Percentiles rank a stretch among this genome's conserved stretches.
phyloP scores from a whole-genome alignment of 2,797 vertebrate species.

The Helicolenus hilgendorfi region DNA sequence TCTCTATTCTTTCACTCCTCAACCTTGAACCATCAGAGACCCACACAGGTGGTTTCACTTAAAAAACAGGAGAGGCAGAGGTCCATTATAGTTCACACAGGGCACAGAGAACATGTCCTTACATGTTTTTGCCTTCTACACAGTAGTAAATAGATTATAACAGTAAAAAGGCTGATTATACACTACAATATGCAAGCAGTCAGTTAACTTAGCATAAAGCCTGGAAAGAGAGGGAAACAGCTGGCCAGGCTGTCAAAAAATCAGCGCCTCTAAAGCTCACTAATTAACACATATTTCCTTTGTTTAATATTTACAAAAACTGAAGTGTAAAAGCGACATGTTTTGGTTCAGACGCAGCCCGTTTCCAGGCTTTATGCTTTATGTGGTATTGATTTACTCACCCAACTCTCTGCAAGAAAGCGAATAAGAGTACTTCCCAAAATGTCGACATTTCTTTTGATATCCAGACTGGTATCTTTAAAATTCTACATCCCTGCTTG shows the following conservation, averaged over 20 bases:
- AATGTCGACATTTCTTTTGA: not conserved
- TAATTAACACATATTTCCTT: not conserved
- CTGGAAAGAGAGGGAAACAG: not conserved
- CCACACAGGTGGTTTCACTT: too few species aligned
- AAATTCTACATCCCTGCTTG: not conserved
- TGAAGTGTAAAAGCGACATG: not conserved
- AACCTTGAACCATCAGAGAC: too few species aligned
- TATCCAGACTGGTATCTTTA: not conserved
- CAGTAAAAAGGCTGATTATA: too few species aligned
- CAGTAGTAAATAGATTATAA: too few species aligned
- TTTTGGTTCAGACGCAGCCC: not conserved
- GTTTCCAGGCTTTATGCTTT: not conserved
- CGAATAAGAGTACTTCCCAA: not conserved
- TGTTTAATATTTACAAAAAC: not conserved
- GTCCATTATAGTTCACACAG: too few species aligned
- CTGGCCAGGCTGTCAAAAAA: too few species aligned
- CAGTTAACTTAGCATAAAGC: not conserved
- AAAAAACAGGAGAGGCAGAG: too few species aligned
- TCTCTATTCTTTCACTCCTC: too few species aligned
- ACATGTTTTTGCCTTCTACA: too few species aligned
- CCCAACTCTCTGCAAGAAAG: not conserved
- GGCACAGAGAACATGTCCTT: too few species aligned
- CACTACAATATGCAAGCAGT: not conserved
- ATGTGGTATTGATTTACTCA: not conserved
- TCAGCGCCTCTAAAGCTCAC: too few species aligned